Base-by-base conservation (phyloP, 1,140 invertebrate genomes). In the Apis mellifera region DNA sequence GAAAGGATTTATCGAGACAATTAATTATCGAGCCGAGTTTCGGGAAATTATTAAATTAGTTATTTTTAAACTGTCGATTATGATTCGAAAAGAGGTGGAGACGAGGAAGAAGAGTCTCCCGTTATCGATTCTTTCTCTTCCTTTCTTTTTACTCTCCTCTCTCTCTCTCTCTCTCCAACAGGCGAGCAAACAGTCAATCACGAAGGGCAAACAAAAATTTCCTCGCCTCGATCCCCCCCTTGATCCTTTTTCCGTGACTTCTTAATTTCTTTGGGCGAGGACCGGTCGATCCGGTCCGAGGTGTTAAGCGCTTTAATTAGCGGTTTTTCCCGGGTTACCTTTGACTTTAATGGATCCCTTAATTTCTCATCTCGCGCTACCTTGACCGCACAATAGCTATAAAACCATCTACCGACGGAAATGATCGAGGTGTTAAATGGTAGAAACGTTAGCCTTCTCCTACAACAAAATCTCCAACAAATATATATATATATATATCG, bases 221-320 rank as follows among this genome's bases (percentile, higher is more conserved):
- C 78, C 66, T 52, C 60, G 57, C 77, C 85, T 48, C 19, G 60
- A 75, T 81, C 64, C 71, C 77, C 71, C 77, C 71, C 84, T 77
- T 87, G 86, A 87, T 86, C 85, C 82, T 87, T 87, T 81, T 86
- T 54, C 74, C 81, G 75, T 75, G 68, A 82, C 70, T 84, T 82
- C 72, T 82, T 83, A 65, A 83, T 83, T 65, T 79, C 66, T 83
- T 66, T 62, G 42, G 55, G n/a, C 60, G 71, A 42, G 55, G 80
- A 85, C 87, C 71, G 76, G 72, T 80, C 71, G 64, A 78, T 75
- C 74, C 86, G 83, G 86, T 79, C 69, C n/a, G 59, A 90, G 89
- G 88, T 91, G 89, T 84, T 90, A 91, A 91, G 75, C 82, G 70
- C 62, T 81, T 90, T 89, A 85, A 91, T 90, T 89, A 89, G 78